Conservation (phyloP, 2,113 vertebrate species). For the Pomatorhinus ruficollis region DNA sequence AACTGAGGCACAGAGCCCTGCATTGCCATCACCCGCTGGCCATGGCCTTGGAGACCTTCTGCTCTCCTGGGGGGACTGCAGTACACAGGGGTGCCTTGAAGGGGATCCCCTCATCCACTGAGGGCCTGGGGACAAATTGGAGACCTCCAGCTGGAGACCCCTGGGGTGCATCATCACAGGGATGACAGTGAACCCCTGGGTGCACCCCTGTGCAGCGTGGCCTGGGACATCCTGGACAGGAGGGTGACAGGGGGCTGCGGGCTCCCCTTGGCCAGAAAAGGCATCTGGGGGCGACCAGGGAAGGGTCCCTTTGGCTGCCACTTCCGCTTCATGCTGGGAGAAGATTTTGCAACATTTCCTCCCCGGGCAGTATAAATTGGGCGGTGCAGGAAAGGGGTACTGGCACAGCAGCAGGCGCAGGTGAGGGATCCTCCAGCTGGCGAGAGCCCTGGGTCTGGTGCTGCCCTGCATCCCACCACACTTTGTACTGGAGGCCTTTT, state of each 20-base stretch:
- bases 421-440: neutral
- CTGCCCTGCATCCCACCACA: neutral
- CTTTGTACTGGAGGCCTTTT: fast-evolving
- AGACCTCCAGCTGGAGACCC: too few species aligned
- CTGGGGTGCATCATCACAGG: neutral
- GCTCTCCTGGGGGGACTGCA: fast-evolving
- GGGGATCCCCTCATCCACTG: neutral
- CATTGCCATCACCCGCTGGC: neutral
- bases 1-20: neutral
- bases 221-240: neutral
- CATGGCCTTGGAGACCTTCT: fast-evolving
- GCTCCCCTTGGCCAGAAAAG: neutral
- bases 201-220: fast-evolving
- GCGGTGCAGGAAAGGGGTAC: neutral
- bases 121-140: neutral
- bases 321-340: neutral
- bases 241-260: fast-evolving
- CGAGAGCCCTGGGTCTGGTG: fast-evolving
- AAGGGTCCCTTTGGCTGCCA: neutral
- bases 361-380: neutral
- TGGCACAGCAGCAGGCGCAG: fast-evolving
- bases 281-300: neutral
- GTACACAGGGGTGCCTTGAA: neutral
- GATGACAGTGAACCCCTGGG: neutral
- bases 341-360: conserved; percentile 58